Percentiles rank a stretch among this genome's conserved stretches.
Conservation (phyloP, 2,888 invertebrate genomes). For the Mylabris sibirica region DNA sequence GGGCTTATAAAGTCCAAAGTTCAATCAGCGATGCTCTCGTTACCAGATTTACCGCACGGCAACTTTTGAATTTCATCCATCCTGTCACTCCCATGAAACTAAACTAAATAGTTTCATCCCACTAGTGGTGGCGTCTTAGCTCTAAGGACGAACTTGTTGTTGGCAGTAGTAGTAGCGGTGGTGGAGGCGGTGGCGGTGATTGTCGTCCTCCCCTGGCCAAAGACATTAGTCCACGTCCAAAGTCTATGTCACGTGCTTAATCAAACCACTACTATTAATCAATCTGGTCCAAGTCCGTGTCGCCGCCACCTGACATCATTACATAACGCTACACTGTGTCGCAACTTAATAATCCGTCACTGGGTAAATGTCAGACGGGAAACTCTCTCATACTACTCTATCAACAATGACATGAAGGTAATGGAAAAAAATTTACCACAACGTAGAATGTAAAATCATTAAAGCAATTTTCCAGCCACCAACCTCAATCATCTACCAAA, state of each 20-base stretch:
- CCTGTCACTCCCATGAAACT: conserved; percentile 34
- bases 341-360: conserved; percentile 40
- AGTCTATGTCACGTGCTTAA: conserved; percentile 55
- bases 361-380: conserved; percentile 30
- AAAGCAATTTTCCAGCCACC: not conserved
- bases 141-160: conserved; percentile 6
- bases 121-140: conserved; percentile 12
- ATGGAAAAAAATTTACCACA: not conserved
- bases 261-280: conserved; percentile 56
- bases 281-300: conserved; percentile 44
- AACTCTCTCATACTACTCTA: not conserved
- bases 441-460: not conserved
- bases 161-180: too few relatives aligned
- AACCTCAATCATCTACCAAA: not conserved
- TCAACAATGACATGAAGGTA: conserved; percentile 5
- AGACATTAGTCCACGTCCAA: conserved; percentile 55
- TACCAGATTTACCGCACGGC: conserved; percentile 36
- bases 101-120: conserved; percentile 18
- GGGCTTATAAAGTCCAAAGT: conserved; percentile 16
- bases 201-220: conserved; percentile 38
- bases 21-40: conserved; percentile 16
- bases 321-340: conserved; percentile 43
- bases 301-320: conserved; percentile 42
- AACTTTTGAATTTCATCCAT: conserved; percentile 44
- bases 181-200: conserved; percentile 7